Evolutionary conservation across 2,888 invertebrate species (phyloP).

Genomic region (Dynastes grantii): DNA sequence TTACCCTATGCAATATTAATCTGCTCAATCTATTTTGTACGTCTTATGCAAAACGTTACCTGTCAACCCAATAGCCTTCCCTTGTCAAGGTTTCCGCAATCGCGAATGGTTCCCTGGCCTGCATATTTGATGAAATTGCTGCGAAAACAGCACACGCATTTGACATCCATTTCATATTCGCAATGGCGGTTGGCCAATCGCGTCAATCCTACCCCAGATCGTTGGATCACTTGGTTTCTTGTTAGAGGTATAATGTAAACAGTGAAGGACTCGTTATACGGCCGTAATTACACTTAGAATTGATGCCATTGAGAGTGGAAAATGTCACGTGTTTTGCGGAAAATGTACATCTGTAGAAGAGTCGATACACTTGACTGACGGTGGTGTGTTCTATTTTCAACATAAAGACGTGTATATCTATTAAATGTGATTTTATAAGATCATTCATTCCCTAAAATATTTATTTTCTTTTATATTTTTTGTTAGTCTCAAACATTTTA

Average conservation of each 20-base stretch:
- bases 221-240: too few relatives aligned
- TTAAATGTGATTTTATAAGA: too few relatives aligned
- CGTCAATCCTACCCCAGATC: background rate
- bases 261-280: too few relatives aligned
- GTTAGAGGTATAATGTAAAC: too few relatives aligned
- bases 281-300: too few relatives aligned
- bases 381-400: too few relatives aligned
- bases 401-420: background rate
- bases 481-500: background rate
- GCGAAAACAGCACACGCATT: background rate
- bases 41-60: background rate
- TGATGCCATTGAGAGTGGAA: too few relatives aligned
- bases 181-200: background rate
- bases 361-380: too few relatives aligned
- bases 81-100: too few relatives aligned
- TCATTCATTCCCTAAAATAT: background rate
- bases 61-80: background rate
- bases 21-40: background rate
- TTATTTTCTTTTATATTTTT: background rate
- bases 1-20: conserved; percentile 3
- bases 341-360: too few relatives aligned
- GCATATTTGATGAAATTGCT: background rate
- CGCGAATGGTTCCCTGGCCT: background rate
- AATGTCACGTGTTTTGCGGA: too few relatives aligned
- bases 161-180: background rate